Percentiles rank a stretch among this genome's conserved stretches.
Conservation (phyloP, 2,113 vertebrate genomes). For the Lathamus discolor region DNA sequence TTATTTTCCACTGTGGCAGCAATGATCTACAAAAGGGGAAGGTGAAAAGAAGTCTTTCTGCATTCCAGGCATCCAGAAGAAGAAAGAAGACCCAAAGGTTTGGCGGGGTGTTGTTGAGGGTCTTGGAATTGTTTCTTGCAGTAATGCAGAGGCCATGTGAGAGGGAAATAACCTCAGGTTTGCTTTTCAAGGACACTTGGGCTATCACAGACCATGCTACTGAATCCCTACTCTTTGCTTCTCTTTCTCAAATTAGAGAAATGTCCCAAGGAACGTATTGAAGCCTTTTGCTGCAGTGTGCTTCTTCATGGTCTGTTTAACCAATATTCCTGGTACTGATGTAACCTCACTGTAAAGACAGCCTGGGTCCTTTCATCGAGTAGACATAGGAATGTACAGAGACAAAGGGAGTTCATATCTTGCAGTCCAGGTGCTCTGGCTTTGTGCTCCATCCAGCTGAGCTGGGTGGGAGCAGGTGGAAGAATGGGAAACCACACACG, state of each 20-base stretch:
- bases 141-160: too few species aligned
- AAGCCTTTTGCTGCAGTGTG: neutral
- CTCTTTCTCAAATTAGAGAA: neutral
- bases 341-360: neutral
- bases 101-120: rapidly evolving
- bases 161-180: rapidly evolving
- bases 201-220: neutral
- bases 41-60: neutral
- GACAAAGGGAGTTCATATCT: neutral
- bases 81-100: neutral
- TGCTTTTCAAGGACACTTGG: neutral
- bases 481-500: neutral
- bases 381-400: neutral
- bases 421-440: neutral
- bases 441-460: neutral
- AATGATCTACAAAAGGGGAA: neutral
- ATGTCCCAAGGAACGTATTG: neutral
- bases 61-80: neutral
- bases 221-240: neutral
- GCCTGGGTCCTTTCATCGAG: neutral
- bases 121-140: neutral
- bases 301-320: neutral
- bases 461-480: neutral
- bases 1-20: conserved; percentile 54
- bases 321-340: neutral